Base-by-base conservation (phyloP, 1,140 invertebrate genomes). In the Apocrypta bakeri region DNA sequence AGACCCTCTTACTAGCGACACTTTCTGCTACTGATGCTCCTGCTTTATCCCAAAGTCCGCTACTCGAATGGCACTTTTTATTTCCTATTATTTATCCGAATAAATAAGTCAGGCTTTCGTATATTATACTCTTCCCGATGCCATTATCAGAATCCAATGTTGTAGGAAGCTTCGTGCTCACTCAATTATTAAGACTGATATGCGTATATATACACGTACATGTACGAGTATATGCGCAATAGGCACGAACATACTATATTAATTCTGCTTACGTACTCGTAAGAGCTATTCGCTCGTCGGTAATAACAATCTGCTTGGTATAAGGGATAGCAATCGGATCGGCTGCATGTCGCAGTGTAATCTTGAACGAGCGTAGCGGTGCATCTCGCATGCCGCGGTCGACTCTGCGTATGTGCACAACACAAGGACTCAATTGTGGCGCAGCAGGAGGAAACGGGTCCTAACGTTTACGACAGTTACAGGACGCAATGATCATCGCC, bases 31-130 rank as follows among this genome's bases (percentile, higher is more conserved):
- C 66, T 63, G 12, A 73, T 27, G 84, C 83, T 33, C 48, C 84
- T 37, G 75, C 48, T 88, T 89, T 86, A 87, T 87, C 85, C 85
- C 79, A 73, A 72, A 72, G 82, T 79, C 64, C 81, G 42, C 64
- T 80, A 83, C 84, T 83, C 75, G 48, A 17, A 56, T 37, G 79
- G 75, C 82, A 84, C 86, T 91, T 90, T 91, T 91, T 91, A 90
- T 89, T 91, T 90, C 87, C 88, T 89, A 91, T 91, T 92, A 91
- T 92, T 92, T 91, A 91, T 91, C 90, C 88, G 83, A 90, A 91
- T 92, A 91, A 91, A 90, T 89, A 90, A 91, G 89, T 89, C 88
- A 84, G 83, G 37, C 42, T 25, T 42, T 31, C 24, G 63, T 79
- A 37, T 56, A 56, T 56, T 17, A 21, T 6, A 21, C 48, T 56